Conservation (phyloP, 2,113 vertebrate genomes). For the Oncorhynchus kisutch region DNA sequence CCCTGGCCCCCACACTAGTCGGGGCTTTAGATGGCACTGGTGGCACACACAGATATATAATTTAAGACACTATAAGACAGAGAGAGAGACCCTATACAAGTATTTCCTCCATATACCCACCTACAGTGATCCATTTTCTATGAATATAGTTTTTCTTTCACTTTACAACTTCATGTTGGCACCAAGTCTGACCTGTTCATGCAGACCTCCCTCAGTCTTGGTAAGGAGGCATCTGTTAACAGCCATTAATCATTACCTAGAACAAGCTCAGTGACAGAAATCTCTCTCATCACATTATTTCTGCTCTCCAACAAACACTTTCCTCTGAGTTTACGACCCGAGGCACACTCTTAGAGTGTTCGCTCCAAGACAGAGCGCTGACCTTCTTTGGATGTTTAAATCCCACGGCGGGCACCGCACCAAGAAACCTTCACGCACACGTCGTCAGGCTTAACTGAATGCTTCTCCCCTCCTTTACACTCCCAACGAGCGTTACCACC, state of each 20-base stretch:
- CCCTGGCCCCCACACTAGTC: conserved; percentile 67
- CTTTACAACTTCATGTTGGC: background rate
- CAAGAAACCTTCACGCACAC: conserved; percentile 38
- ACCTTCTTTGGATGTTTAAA: conserved; percentile 60
- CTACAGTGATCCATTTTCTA: too few relatives aligned
- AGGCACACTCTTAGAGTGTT: conserved; percentile 23
- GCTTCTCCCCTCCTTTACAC: conserved; percentile 24
- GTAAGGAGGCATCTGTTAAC: conserved; percentile 26
- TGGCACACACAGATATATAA: conserved; percentile 29
- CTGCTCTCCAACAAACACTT: background rate
- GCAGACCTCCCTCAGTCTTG: conserved; percentile 3
- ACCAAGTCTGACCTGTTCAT: conserved; percentile 1
- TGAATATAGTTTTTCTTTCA: too few relatives aligned
- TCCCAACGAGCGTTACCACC: conserved; percentile 50
- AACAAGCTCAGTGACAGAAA: conserved; percentile 15
- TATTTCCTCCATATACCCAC: too few relatives aligned
- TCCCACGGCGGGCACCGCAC: conserved; percentile 66
- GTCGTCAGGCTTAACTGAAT: background rate
- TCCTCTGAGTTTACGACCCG: conserved; percentile 65
- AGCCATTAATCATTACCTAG: conserved; percentile 14
- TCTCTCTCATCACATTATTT: conserved; percentile 10
- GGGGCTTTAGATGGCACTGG: conserved; percentile 86
- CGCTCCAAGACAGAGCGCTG: conserved; percentile 38
- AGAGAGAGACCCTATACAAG: too few relatives aligned
- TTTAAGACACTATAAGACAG: too few relatives aligned